phyloP scores from a whole-genome alignment of 2,888 invertebrate species.

The Quadroppia sp. region DNA sequence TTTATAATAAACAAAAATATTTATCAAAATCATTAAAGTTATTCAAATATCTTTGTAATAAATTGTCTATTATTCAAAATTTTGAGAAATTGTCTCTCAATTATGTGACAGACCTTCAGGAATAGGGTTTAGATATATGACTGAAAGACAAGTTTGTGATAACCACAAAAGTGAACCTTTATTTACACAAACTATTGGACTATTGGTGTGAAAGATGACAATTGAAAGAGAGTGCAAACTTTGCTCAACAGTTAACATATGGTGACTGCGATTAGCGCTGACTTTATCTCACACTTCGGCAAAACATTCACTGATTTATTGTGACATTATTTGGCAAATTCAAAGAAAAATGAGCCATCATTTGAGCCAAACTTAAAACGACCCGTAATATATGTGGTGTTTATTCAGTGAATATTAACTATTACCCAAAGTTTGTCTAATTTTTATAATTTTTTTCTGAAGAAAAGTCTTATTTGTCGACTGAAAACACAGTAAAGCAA shows the following conservation, averaged over 20 bases:
- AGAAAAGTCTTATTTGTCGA: not conserved
- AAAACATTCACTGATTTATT: slow-evolving; percentile 23
- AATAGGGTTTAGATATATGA: not conserved
- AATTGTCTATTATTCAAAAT: not conserved
- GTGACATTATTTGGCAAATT: slow-evolving; percentile 12
- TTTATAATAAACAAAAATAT: not conserved
- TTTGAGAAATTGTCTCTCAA: too few relatives aligned
- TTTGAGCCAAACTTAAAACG: not conserved
- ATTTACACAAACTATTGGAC: slow-evolving; percentile 22
- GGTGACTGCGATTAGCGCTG: not conserved
- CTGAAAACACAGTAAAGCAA: not conserved
- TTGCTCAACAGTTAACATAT: slow-evolving; percentile 16
- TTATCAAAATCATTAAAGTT: not conserved
- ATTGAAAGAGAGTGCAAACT: not conserved
- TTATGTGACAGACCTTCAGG: too few relatives aligned
- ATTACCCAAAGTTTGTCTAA: slow-evolving; percentile 17
- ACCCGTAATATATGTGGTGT: not conserved
- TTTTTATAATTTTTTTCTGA: not conserved
- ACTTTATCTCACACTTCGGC: slow-evolving; percentile 12
- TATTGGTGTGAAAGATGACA: slow-evolving; percentile 30
- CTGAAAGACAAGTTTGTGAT: slow-evolving; percentile 10
- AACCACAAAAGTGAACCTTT: slow-evolving; percentile 6
- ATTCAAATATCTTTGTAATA: slow-evolving; percentile 4
- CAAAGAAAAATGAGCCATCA: slow-evolving; percentile 31
- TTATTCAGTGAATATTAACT: slow-evolving; percentile 18